A percentile compares a stretch with the other conserved stretches of the same genome.
phyloP scores from a whole-genome alignment of 2,113 vertebrate genomes.

The Chaenogobius annularis region DNA sequence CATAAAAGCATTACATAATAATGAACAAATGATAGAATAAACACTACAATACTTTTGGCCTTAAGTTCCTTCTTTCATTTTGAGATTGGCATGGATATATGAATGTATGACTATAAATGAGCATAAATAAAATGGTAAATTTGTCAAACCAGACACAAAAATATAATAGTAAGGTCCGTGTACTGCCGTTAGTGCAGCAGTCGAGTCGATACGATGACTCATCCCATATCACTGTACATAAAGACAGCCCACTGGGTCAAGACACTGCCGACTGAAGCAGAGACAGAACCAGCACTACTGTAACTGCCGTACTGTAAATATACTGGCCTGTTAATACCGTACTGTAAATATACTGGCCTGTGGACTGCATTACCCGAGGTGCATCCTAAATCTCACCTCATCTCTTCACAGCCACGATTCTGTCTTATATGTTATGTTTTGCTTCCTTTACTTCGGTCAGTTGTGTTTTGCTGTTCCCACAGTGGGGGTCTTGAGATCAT shows the following conservation, averaged over 20 bases:
- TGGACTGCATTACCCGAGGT: no score
- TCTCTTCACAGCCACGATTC: no score
- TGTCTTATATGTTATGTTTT: not conserved
- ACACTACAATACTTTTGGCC: not conserved
- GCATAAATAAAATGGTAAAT: not conserved
- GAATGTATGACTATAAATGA: not conserved
- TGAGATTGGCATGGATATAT: not conserved
- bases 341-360: no score
- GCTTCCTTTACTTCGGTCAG: not conserved
- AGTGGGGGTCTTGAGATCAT: no score
- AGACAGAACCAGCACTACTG: not conserved
- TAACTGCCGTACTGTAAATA: not conserved
- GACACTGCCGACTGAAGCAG: not conserved
- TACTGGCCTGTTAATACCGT: not conserved
- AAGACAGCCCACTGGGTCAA: constrained; percentile 3
- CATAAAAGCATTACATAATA: not conserved
- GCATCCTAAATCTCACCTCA: not conserved
- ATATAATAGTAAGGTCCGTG: not conserved
- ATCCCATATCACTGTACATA: constrained; percentile 6
- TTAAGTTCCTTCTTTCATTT: not conserved
- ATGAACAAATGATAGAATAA: not conserved
- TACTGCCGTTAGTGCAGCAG: not conserved
- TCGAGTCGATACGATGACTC: constrained; percentile 7
- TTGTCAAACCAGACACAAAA: not conserved
- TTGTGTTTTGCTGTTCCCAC: no score